Evolutionary conservation across 2,888 invertebrate species (phyloP).

Genomic region (Ophion slaviceki): DNA sequence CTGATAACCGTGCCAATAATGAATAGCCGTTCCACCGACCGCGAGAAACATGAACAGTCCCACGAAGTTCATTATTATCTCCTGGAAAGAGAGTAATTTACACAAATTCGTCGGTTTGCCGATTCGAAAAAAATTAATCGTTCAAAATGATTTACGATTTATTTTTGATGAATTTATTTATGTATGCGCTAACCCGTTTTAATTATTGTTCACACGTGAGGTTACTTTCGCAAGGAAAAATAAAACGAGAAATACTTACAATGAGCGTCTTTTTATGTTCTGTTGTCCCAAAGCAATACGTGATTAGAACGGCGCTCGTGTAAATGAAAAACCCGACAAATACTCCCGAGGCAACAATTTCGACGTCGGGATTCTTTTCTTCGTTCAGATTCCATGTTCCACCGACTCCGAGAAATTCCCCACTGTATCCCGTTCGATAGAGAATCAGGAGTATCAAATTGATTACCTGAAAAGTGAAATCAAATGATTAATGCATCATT

Average conservation of each 20-base stretch:
- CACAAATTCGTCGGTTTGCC: neutral
- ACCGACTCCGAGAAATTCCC: conserved; percentile 93
- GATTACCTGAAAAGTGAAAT: conserved; percentile 86
- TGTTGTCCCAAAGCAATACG: conserved; percentile 90
- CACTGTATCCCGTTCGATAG: conserved; percentile 92
- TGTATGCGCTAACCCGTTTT: neutral
- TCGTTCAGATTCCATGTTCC: conserved; percentile 96
- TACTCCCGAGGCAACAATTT: conserved; percentile 94
- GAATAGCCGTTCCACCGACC: conserved; percentile 93
- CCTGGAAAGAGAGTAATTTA: conserved; percentile 85
- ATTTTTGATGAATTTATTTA: neutral
- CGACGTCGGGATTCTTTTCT: conserved; percentile 94
- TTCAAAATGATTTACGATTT: neutral
- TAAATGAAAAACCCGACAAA: conserved; percentile 95
- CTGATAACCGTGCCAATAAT: conserved; percentile 95
- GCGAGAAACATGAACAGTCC: conserved; percentile 94
- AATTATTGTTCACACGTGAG: neutral
- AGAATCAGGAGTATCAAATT: conserved; percentile 92
- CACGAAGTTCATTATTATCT: conserved; percentile 94
- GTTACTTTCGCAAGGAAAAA: neutral
- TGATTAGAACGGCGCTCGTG: conserved; percentile 90
- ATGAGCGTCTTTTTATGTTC: conserved; percentile 90
- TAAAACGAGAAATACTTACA: conserved; percentile 78
- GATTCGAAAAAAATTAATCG: conserved; percentile 24
- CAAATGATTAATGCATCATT: neutral